Base-by-base conservation (phyloP, 2,888 invertebrate species). In the Ophion ventricosus region DNA sequence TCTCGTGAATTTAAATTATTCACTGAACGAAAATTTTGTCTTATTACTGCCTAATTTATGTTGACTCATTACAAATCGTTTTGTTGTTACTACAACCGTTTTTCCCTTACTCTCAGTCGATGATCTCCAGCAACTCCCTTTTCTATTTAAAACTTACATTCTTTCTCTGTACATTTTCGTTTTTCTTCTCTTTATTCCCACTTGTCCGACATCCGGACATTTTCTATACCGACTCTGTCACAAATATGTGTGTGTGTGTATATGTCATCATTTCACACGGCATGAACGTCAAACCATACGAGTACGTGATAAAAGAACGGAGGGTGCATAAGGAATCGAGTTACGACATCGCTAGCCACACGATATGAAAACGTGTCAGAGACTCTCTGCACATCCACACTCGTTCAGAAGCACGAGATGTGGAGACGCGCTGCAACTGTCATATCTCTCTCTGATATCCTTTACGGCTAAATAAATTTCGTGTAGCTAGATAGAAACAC, bases 341-440 rank as follows among this genome's bases (percentile, higher is more conserved):
- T 84, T 77, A 84, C 74, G 81, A 70, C 81, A 61, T 77, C 59
- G 57, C 54, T 63, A 64, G 61, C 77, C 67, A 74, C 78, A 59
- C 40, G 81, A 78, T 84, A 78, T 81, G 84, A 70, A 81, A 84
- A 84, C 81, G 69, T 84, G 81, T 81, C 81, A 54, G n/a, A 73
- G 76, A 78, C 67, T 61, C 78, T 75, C 70, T 11, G 81, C 66
- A 43, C 11, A 43, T 43, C 43, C 43, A 43, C 43, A 43, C 78
- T 81, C 81, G 81, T 75, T 77, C 77, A 75, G 59, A 57, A 81
- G 77, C 84, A 61, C 77, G 74, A 84, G 75, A 84, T 77, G 78
- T 81, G 75, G 78, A 70, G 74, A 66, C 57, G 70, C 57, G 70
- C 70, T 84, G 70, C 35, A 63, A 66, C 29, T 63, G 40, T 43